A percentile compares a stretch with the other conserved stretches of the same genome.
Conservation (phyloP, 2,113 vertebrate species). For the Zosterops hypoxanthus region DNA sequence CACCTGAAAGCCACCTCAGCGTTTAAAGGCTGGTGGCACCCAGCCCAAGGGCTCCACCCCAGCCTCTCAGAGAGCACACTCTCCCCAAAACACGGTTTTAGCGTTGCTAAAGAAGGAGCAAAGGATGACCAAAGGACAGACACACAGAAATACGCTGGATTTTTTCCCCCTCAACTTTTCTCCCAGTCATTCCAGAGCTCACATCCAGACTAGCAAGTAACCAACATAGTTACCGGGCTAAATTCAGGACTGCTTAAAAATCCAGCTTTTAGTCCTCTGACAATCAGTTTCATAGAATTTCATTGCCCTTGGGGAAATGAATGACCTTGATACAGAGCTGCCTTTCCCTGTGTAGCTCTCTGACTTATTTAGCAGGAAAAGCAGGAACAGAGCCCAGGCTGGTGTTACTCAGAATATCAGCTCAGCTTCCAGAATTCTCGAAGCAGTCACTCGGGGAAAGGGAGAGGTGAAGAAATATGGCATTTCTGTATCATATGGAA, state of each 20-base stretch:
- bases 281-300: not conserved
- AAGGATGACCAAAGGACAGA: not conserved
- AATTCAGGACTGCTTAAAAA: not conserved
- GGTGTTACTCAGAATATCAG: not conserved
- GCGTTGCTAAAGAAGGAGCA: not conserved
- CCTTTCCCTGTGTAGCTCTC: not conserved
- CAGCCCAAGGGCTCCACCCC: not conserved
- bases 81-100: rapidly evolving
- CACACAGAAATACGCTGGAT: rapidly evolving
- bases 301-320: not conserved
- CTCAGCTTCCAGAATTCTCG: not conserved
- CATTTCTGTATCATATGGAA: not conserved
- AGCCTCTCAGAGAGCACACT: not conserved
- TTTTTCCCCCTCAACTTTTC: not conserved
- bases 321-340: not conserved
- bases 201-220: rapidly evolving
- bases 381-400: not conserved
- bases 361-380: not conserved
- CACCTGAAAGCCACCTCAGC: not conserved
- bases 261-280: not conserved
- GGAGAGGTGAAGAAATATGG: not conserved
- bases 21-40: not conserved
- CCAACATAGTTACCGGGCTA: not conserved
- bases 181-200: not conserved
- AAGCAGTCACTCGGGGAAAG: not conserved